Base-by-base conservation (phyloP, 2,797 vertebrate genomes). In the Lutjanus campechanus region DNA sequence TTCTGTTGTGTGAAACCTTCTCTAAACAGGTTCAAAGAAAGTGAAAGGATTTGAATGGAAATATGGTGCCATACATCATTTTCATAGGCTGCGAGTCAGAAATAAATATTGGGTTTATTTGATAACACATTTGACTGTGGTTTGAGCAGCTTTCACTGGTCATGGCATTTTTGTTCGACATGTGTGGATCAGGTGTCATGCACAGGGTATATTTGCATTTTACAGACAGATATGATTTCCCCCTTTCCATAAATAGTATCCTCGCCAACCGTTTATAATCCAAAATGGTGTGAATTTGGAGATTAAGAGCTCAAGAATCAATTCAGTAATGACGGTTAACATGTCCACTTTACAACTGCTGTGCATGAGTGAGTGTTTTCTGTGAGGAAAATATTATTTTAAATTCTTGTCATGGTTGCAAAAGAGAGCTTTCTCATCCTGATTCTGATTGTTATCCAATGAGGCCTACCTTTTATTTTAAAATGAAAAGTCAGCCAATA, bases 121-220 rank as follows among this genome's bases (percentile, higher is more conserved):
- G 1, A n/a, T 1, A 0, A 19, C 8, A 10, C 11, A 59, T 65
- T 11, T 15, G 25, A 12, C 13, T 68, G 29, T 11, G 8, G 40
- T 74, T 73, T 73, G 36, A 44, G 69, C 61, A 64, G 47, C 29
- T 36, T 36, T 41, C n/a, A 71, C 17, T 8, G 29, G 29, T 36
- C 29, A 36, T 5, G 3, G 4, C 29, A 36, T 36, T 36, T 36
- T 36, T 36, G 29, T 36, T 36, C 4, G 29, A 36, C 29, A 29
- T 29, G 29, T 36, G 29, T 36, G 29, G 5, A 4, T 36, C 29
- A 36, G 25, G 25, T 36, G 1, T 6, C 41, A 51, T 56, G 22
- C 5, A 0, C n/a, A 54, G 8, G 4, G 16, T 12, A 9, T 3
- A 47, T 71, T 73, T 81, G 11, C 20, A 67, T 61, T 43, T 29